Conservation (phyloP, 1,140 invertebrate species). For the Drosophila bocki region DNA sequence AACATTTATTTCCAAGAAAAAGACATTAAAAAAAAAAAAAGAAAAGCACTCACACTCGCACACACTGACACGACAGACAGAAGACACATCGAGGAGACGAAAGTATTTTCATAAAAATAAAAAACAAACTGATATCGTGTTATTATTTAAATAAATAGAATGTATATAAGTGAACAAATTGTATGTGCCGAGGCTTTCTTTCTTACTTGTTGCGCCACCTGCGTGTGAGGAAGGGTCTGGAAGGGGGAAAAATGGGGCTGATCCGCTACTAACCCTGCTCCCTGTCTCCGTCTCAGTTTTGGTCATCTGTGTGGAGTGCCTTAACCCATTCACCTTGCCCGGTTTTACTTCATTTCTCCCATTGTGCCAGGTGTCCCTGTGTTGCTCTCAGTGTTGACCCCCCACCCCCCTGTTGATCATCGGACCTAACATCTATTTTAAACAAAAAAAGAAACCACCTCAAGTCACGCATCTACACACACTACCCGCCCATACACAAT, state of each 20-base stretch:
- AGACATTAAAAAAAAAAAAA: slow-evolving; percentile 3
- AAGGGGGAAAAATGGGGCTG: neutral
- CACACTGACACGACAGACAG: slow-evolving; percentile 5
- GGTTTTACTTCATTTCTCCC: neutral
- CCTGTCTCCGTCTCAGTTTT: slow-evolving; percentile 2
- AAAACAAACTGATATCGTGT: slow-evolving; percentile 72
- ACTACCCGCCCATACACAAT: neutral
- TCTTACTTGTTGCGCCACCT: slow-evolving; percentile 14
- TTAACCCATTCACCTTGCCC: neutral
- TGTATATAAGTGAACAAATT: slow-evolving; percentile 79
- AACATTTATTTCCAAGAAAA: slow-evolving; percentile 30
- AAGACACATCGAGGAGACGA: slow-evolving; percentile 53
- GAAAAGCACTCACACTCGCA: too few relatives aligned
- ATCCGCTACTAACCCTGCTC: slow-evolving; percentile 3
- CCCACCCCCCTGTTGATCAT: neutral
- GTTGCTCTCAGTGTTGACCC: slow-evolving; percentile 14
- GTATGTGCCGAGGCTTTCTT: slow-evolving; percentile 62
- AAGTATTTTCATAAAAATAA: slow-evolving; percentile 77
- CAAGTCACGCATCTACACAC: neutral
- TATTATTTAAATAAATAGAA: slow-evolving; percentile 85
- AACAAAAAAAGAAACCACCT: neutral
- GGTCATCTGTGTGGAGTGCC: slow-evolving; percentile 20
- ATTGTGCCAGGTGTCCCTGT: slow-evolving; percentile 11
- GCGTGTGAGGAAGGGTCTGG: neutral
- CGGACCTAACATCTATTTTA: slow-evolving; percentile 22